Evolutionary conservation across 2,113 vertebrate genomes (phyloP), one percentile per base, ranked within the genome.

Genomic region (Saguinus imperator): DNA sequence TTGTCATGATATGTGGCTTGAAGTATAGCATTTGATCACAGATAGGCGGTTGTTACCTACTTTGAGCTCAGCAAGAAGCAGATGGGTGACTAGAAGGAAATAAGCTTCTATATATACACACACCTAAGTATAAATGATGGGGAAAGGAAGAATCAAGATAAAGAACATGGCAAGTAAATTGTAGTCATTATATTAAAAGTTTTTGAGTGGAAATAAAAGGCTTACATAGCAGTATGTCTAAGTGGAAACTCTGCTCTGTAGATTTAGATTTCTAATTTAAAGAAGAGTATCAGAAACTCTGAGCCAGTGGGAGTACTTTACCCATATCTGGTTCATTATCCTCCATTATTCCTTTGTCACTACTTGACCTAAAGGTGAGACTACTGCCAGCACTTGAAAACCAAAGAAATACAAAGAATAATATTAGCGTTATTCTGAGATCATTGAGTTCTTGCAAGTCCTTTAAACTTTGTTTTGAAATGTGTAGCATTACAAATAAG

Each of bases 161-260:
- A 90, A 93, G 91, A 96, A 50, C 87, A 40, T 92, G 93, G 91
- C 96, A 97, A 97, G 93, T 93, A 96, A 98, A 98, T 96, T 97
- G 94, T 70, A 95, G 87, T 58, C 73, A 85, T 95, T 95, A 87
- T 45, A 81, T 89, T 48, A 77, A 89, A 94, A 94, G 86, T 87
- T 97, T 97, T 86, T 92, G 58, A 94, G 88, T 95, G 86, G 86
- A 96, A 97, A 94, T 87, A 96, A 96, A 77, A 89, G 96, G n/a
- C 61, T 92, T 58, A 55, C 35, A 86, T 25, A 93, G 29, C 77
- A 73, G 64, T 93, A 29, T 70, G 37, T 93, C 11, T 88, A 73
- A 96, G 48, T 75, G 68, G 85, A 96, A 89, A 93, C n/a, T 72
- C 66, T 27, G 29, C 61, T 79, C 29, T 64, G 72, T n/a, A 70